Evolutionary conservation across 2,113 vertebrate species (phyloP).

Genomic region (Lipotes vexillifer): DNA sequence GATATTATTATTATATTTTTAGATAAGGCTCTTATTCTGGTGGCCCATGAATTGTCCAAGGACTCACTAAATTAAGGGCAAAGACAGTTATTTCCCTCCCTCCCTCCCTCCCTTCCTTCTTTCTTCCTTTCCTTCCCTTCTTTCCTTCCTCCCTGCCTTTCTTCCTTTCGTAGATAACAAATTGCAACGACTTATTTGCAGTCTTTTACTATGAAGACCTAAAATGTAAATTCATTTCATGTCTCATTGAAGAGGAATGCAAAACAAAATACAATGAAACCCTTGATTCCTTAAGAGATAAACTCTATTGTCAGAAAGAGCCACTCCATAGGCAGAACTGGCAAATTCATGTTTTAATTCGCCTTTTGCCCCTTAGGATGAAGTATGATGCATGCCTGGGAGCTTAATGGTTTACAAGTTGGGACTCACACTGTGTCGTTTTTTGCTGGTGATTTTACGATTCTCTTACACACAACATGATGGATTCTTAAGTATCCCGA

Average conservation of each 20-base stretch:
- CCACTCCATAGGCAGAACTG: not conserved
- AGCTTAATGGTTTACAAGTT: constrained; percentile 41
- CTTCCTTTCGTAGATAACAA: not conserved
- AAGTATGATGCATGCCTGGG: not conserved
- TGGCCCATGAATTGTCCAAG: not conserved
- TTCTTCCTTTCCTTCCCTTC: too few relatives aligned
- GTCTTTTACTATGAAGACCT: not conserved
- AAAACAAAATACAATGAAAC: not conserved
- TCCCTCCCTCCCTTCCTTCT: too few relatives aligned
- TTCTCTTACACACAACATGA: constrained; percentile 7
- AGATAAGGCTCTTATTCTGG: not conserved
- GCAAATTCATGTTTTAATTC: not conserved
- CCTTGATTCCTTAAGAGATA: not conserved
- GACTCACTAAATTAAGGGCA: not conserved
- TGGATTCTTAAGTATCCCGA: constrained; percentile 25
- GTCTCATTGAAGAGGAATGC: not conserved
- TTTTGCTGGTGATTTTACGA: constrained; percentile 19
- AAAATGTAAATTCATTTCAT: not conserved
- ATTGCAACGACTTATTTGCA: not conserved
- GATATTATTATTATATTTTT: not conserved
- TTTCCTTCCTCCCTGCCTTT: rapidly evolving
- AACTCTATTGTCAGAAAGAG: not conserved
- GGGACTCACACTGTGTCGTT: not conserved
- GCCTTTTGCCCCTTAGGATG: not conserved
- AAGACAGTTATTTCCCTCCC: not conserved